Evolutionary conservation across 2,797 vertebrate genomes (phyloP).

Genomic region (Coregonus suidteri): DNA sequence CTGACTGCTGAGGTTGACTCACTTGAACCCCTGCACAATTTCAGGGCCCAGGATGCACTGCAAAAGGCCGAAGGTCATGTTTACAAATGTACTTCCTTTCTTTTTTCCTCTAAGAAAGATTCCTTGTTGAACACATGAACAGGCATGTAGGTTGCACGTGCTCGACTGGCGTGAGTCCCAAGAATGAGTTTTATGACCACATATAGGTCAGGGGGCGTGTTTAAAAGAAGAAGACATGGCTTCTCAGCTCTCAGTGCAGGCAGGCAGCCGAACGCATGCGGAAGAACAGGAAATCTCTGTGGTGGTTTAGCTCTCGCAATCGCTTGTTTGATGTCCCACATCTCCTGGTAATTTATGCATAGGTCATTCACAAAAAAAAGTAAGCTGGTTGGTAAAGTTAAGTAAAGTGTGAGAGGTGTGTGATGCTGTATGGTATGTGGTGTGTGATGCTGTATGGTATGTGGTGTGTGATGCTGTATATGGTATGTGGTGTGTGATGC

Average conservation of each 20-base stretch:
- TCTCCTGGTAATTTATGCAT: background rate
- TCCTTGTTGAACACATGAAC: no score
- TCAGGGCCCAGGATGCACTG: constrained; percentile 3
- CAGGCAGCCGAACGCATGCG: background rate
- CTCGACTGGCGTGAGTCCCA: no score
- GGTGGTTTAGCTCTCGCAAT: background rate
- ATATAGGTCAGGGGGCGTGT: background rate
- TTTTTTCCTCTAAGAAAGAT: no score
- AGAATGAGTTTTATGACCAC: no score
- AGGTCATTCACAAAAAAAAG: background rate
- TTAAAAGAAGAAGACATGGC: background rate
- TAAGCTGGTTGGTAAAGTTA: background rate
- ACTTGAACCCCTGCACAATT: constrained; percentile 28
- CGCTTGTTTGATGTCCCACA: background rate
- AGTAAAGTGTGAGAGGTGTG: background rate
- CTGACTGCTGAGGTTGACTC: constrained; percentile 6
- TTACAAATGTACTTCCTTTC: background rate
- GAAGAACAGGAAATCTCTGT: background rate
- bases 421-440: background rate
- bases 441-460: no score
- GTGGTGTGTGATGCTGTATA: no score
- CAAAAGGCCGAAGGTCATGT: constrained; percentile 21
- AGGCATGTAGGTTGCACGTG: no score
- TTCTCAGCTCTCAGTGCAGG: background rate
- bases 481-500: no score